phyloP scores from a whole-genome alignment of 1,140 invertebrate species.

The Polypedilum vanderplanki region DNA sequence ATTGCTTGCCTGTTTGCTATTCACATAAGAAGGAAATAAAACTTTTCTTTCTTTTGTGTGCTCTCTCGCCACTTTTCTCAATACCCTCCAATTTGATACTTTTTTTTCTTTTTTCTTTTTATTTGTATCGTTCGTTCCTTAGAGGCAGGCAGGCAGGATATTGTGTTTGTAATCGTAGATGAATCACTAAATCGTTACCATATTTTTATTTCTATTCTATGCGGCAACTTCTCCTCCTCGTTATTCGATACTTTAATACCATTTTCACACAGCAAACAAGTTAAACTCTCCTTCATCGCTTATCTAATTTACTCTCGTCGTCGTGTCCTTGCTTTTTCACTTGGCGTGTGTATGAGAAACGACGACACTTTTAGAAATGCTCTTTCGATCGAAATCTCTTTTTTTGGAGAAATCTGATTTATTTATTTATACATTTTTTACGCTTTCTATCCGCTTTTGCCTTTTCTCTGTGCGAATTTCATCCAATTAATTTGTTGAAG shows the following conservation, averaged over 20 bases:
- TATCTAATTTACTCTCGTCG: background rate
- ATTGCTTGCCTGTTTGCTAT: background rate
- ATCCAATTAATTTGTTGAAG: slow-evolving; percentile 6
- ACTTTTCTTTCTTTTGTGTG: background rate
- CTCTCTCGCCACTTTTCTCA: background rate
- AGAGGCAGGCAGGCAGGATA: background rate
- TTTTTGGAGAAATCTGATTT: background rate
- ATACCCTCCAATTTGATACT: background rate
- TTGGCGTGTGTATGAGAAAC: too few relatives aligned
- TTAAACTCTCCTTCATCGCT: background rate
- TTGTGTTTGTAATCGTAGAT: slow-evolving; percentile 18
- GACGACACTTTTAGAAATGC: background rate
- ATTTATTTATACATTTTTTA: background rate
- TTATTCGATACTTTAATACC: background rate
- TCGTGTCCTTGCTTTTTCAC: too few relatives aligned
- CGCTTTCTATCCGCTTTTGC: background rate
- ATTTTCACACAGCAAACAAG: background rate
- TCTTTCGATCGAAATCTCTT: background rate
- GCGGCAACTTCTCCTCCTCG: background rate
- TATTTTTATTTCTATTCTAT: background rate
- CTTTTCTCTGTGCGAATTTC: slow-evolving; percentile 1
- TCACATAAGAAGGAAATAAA: background rate
- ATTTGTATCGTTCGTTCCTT: background rate
- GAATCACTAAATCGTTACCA: slow-evolving; percentile 17
- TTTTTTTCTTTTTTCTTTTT: background rate